Evolutionary conservation across 1,140 invertebrate species (phyloP), one percentile per base, ranked within the genome.

Genomic region (Schmidtea mediterranea): DNA sequence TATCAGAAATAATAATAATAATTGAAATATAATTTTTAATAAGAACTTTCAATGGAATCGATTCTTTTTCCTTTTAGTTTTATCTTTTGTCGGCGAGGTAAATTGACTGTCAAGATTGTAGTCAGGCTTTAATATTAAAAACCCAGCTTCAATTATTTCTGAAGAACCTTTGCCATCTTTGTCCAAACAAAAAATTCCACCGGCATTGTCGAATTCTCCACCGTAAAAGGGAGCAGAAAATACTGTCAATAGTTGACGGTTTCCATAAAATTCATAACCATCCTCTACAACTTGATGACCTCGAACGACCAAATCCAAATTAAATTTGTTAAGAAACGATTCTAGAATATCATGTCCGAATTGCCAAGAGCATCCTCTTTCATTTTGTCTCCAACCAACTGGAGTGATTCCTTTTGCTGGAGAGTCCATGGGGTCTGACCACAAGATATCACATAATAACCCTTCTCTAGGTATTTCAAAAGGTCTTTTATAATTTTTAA

Each of bases 291-390:
- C 78, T 72, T 92, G 86, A 73, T 95, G 87, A 37, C 84, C 86
- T 58, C 87, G 74, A 64, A 84, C 90, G 59, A 95, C 90, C 52
- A 94, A 72, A 71, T 90, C 84, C 65, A 90, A 79, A 60, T 81
- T 76, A 67, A 90, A 83, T 65, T 83, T 80, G 61, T 82, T 80
- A 55, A 94, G 69, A 71, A 92, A 92, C 69, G 89, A 54, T 56
- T 55, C 77, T 9, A 71, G 64, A 47, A 71, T 58, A 54, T 69
- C 64, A 15, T 66, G 62, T 21, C 70, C 70, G 56, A 72, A 72
- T 23, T 68, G 70, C 52, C 65, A 71, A 3, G 69, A 70, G 8
- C 71, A 70, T 43, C 70, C 70, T 52, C 71, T 58, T 48, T 65
- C 61, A 58, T 62, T 65, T 43, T 65, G 59, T 40, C 61, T 60